Conservation (phyloP, 2,888 invertebrate species). For the Smittia sp. region DNA sequence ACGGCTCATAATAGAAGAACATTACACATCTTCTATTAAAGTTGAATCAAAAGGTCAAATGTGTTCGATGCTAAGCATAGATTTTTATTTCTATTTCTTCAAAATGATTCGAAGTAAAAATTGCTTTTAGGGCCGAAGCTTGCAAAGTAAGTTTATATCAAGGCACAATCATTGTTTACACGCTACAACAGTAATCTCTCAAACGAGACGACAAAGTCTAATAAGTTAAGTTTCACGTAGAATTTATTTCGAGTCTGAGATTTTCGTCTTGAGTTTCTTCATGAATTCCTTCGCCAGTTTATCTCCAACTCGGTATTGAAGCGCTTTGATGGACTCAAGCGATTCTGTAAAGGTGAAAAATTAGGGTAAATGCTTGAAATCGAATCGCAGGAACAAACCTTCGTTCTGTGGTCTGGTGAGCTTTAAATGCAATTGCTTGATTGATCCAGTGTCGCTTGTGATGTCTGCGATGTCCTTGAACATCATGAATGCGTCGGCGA, state of each 20-base stretch:
- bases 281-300: conserved; percentile 86
- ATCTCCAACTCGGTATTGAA: conserved; percentile 82
- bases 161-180: no score
- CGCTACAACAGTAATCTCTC: no score
- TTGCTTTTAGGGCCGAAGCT: no score
- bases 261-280: conserved; percentile 71
- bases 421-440: conserved; percentile 71
- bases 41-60: no score
- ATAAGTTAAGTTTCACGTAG: no score
- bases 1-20: no score
- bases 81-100: no score
- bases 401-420: conserved; percentile 67
- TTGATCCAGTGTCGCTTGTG: conserved; percentile 58
- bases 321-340: conserved; percentile 69
- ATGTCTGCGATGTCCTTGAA: conserved; percentile 72
- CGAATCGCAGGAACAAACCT: conserved; percentile 56
- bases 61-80: no score
- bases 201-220: no score
- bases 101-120: no score
- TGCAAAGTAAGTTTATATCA: no score
- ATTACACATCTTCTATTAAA: no score
- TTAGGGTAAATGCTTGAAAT: conserved; percentile 28
- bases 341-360: conserved; percentile 53
- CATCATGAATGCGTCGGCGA: conserved; percentile 88
- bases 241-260: conserved; percentile 43